phyloP scores from a whole-genome alignment of 2,113 vertebrate genomes.

The Microtus oregoni region DNA sequence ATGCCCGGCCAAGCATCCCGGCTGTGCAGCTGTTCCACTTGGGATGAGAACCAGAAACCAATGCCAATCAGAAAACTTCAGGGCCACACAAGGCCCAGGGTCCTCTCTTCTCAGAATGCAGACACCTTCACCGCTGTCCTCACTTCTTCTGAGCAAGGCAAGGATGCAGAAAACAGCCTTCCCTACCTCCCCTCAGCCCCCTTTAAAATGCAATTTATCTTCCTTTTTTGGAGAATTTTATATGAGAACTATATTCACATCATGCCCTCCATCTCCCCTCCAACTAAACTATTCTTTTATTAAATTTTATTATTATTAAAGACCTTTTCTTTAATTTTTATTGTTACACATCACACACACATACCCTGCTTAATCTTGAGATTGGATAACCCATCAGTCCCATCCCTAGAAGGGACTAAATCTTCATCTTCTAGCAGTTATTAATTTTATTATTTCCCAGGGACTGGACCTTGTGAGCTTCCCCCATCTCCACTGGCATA shows the following conservation, averaged over 20 bases:
- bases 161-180: not conserved
- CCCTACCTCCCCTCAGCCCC: not conserved
- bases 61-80: not conserved
- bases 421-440: not conserved
- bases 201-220: not conserved
- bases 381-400: not conserved
- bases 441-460: not conserved
- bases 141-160: not conserved
- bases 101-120: not conserved
- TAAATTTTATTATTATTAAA: too few relatives aligned
- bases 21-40: not conserved
- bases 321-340: not conserved
- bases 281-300: too few relatives aligned
- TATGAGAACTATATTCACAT: not conserved
- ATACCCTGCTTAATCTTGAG: not conserved
- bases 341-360: too few relatives aligned
- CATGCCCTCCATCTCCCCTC: not conserved
- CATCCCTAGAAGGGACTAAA: not conserved
- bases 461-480: not conserved
- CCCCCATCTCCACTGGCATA: not conserved
- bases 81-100: accelerated
- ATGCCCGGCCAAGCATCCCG: not conserved
- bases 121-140: too few relatives aligned
- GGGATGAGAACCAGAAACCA: not conserved
- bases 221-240: not conserved